These are phyloP conservation scores for Anoura caudifer DNA, from an alignment of 2,113 vertebrate genomes.

Conservation along the genomic window DNA sequence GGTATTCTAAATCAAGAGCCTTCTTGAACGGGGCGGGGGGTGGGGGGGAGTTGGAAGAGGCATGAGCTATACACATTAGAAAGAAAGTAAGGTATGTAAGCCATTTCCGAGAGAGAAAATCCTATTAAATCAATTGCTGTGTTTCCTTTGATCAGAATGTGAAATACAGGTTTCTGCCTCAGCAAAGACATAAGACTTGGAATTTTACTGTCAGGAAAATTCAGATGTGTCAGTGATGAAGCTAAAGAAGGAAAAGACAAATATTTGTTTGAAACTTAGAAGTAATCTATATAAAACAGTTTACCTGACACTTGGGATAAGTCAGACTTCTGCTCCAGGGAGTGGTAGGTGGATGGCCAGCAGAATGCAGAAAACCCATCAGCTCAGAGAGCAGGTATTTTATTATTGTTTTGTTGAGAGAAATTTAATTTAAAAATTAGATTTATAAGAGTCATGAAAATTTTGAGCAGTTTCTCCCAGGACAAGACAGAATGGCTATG, in stretches of 20 bases:
- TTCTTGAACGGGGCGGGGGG: background rate
- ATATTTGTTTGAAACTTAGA: background rate
- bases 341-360: background rate
- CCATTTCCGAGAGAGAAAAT: background rate
- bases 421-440: constrained; percentile 25
- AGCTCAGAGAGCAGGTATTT: background rate
- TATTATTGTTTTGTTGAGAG: background rate
- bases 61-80: background rate
- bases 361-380: background rate
- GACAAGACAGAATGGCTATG: background rate
- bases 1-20: background rate
- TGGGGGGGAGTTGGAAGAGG: background rate
- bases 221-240: background rate
- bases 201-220: background rate
- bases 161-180: background rate
- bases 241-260: background rate
- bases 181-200: background rate
- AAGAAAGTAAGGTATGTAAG: background rate
- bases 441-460: constrained; percentile 14
- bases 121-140: background rate
- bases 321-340: background rate
- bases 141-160: background rate
- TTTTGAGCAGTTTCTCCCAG: background rate
- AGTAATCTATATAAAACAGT: background rate
- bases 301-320: background rate